phyloP scores from a whole-genome alignment of 53 echinoderm and acorn worm species.

The Temnopleurus reevesii region DNA sequence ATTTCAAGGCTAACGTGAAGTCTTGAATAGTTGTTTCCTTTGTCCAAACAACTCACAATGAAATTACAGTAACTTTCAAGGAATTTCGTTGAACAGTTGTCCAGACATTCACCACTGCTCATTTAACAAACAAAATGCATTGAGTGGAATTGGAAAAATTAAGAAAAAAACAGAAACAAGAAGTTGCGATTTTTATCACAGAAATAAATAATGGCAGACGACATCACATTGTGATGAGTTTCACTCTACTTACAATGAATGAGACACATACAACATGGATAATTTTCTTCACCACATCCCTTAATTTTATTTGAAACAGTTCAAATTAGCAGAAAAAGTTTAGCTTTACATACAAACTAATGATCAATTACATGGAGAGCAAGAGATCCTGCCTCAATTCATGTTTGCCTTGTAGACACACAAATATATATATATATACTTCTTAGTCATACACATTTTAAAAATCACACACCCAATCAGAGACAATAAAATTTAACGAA shows the following conservation, averaged over 20 bases:
- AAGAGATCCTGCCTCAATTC: neutral
- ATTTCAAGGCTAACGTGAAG: no score
- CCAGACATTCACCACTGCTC: no score
- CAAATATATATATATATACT: neutral
- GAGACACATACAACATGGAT: no score
- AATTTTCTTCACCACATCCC: constrained; percentile 33
- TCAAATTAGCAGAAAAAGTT: constrained; percentile 7
- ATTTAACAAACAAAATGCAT: no score
- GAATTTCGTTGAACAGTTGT: no score
- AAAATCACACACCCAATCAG: constrained; percentile 62
- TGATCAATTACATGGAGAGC: neutral
- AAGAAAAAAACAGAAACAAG: no score
- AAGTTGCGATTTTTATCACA: neutral
- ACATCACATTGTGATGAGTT: neutral
- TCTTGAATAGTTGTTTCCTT: no score
- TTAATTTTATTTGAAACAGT: constrained; percentile 33
- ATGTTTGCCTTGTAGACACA: neutral
- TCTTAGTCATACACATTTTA: constrained; percentile 22
- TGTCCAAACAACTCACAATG: no score
- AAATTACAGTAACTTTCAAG: no score
- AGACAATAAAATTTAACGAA: constrained; percentile 41
- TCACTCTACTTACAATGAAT: no score
- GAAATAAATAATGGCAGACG: neutral
- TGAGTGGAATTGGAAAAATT: no score
- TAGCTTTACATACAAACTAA: neutral